These are phyloP conservation scores for Falco naumanni DNA, from an alignment of 2,797 vertebrate species.

Conservation along the genomic window DNA sequence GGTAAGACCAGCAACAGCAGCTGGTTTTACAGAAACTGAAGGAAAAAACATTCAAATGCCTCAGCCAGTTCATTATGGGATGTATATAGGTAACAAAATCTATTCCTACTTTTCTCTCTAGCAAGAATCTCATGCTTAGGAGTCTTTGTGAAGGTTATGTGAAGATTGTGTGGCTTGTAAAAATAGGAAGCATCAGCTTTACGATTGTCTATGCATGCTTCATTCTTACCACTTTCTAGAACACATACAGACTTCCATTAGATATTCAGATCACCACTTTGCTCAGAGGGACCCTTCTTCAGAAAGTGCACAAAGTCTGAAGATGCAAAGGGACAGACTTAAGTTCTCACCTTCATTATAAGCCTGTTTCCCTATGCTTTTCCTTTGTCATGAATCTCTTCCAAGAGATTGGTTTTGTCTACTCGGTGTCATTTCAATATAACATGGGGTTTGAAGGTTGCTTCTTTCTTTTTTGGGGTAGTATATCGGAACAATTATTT, in stretches of 20 bases:
- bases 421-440: not conserved
- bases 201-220: not conserved
- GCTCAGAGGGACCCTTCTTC: not conserved
- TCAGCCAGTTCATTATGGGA: not conserved
- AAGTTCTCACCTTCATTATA: not conserved
- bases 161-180: not conserved
- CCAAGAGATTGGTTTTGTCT: not conserved
- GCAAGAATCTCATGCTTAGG: not conserved
- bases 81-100: not conserved
- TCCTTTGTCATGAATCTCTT: not conserved
- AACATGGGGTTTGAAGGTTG: fast-evolving
- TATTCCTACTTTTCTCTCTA: not conserved
- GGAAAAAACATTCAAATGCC: not conserved
- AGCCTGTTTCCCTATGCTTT: not conserved
- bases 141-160: not conserved
- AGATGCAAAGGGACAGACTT: not conserved
- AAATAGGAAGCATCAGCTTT: not conserved
- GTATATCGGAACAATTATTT: not conserved
- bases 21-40: not conserved
- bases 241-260: not conserved
- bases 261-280: not conserved
- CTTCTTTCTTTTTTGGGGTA: not conserved
- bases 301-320: not conserved
- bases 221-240: not conserved
- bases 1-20: not conserved